A percentile compares a stretch with the other conserved stretches of the same genome.
Conservation (phyloP, 2,113 vertebrate species). For the Daphoenositta chrysoptera region DNA sequence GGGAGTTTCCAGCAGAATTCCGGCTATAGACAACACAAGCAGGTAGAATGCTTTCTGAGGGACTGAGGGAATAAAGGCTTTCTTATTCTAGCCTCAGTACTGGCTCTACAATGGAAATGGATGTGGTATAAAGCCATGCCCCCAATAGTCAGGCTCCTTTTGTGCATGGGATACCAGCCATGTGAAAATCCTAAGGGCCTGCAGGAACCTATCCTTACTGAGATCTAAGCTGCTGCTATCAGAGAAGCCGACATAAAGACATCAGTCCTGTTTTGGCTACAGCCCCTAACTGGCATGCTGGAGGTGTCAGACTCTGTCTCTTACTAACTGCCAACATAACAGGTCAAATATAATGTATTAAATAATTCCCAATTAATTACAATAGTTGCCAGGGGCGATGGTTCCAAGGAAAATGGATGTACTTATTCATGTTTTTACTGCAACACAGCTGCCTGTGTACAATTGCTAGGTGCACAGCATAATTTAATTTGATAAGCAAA, state of each 20-base stretch:
- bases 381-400: not conserved
- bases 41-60: not conserved
- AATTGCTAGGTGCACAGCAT: not conserved
- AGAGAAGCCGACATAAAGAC: not conserved
- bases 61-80: not conserved
- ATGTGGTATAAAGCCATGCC: not conserved
- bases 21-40: not conserved
- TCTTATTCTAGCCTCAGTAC: not conserved
- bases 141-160: not conserved
- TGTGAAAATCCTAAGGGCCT: not conserved
- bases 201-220: not conserved
- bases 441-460: not conserved
- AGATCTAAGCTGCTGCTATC: not conserved
- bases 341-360: not conserved
- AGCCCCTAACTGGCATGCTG: not conserved
- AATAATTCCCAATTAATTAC: not conserved
- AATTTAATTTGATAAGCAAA: not conserved
- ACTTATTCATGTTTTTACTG: not conserved
- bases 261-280: not conserved
- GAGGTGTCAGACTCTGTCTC: not conserved
- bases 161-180: fast-evolving
- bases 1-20: not conserved
- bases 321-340: not conserved
- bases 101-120: not conserved
- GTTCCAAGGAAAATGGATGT: not conserved